Base-by-base conservation (phyloP, 1,140 invertebrate genomes). In the Pygmarrhopalites habei region DNA sequence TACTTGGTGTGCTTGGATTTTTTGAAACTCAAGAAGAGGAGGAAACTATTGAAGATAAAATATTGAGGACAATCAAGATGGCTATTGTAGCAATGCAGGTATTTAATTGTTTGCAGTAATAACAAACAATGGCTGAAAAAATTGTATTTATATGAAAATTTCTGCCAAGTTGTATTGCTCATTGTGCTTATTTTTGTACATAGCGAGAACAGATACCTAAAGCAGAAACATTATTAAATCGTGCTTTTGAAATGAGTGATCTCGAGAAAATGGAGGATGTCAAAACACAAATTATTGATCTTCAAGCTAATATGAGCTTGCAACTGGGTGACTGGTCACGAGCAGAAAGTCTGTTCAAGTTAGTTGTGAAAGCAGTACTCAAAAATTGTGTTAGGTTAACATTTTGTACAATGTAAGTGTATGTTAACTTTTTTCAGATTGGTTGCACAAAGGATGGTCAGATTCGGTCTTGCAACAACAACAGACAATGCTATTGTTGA, bases 401-500 rank as follows among this genome's bases (percentile, higher is more conserved):
- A n/a, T n/a, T n/a, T n/a, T n/a, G n/a, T n/a, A n/a, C n/a, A n/a
- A n/a, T n/a, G n/a, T n/a, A n/a, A n/a, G n/a, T n/a, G n/a, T n/a
- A n/a, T n/a, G n/a, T n/a, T n/a, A n/a, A n/a, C n/a, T n/a, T n/a
- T n/a, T n/a, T n/a, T n/a, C n/a, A n/a, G n/a, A n/a, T n/a, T n/a
- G n/a, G n/a, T 65, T 0, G 47, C 57, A 3, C 66, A 68, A 56
- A 46, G 66, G 28, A 47, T 71, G 21, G 55, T 68, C 19, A 32
- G 56, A 53, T 41, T 41, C 28, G 47, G 63, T 32, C 49, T 52
- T 28, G 56, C 56, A 21, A 14, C 56, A 19, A 25, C 58, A 17
- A 68, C 39, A 15, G 66, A 71, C 23, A 71, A 71, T 52, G n/a
- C 66, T 12, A 64, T 71, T 19, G 53, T 71, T 1, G 69, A 71